Evolutionary conservation across 2,797 vertebrate species (phyloP).

Genomic region (Pangasius larnaudii): DNA sequence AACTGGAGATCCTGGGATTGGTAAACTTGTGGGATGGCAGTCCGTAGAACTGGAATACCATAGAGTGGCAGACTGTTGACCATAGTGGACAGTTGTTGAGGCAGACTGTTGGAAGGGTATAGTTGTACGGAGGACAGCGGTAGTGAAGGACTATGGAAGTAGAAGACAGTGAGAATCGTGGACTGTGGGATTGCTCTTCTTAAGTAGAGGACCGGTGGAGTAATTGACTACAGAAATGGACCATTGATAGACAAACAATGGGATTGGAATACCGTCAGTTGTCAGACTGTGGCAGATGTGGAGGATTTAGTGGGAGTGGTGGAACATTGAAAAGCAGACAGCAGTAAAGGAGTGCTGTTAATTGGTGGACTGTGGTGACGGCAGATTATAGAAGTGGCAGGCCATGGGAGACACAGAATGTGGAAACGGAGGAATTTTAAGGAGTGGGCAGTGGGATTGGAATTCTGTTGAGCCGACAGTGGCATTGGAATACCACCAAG

Average conservation of each 20-base stretch:
- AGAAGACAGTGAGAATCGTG: background rate
- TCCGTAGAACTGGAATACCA: no score
- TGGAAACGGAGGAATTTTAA: background rate
- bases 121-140: background rate
- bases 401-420: background rate
- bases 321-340: background rate
- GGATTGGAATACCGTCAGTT: background rate
- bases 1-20: background rate
- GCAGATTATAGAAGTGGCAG: background rate
- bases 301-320: background rate
- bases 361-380: background rate
- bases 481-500: background rate
- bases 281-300: background rate
- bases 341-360: background rate
- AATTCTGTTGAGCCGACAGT: background rate
- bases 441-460: background rate
- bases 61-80: background rate
- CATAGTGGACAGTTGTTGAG: background rate
- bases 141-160: background rate
- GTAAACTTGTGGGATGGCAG: background rate
- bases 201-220: background rate
- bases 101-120: background rate
- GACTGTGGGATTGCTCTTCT: background rate
- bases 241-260: background rate
- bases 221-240: background rate